Percentiles rank a stretch among this genome's conserved stretches.
phyloP scores from a whole-genome alignment of 2,797 vertebrate genomes.

The Cottoperca gobio region DNA sequence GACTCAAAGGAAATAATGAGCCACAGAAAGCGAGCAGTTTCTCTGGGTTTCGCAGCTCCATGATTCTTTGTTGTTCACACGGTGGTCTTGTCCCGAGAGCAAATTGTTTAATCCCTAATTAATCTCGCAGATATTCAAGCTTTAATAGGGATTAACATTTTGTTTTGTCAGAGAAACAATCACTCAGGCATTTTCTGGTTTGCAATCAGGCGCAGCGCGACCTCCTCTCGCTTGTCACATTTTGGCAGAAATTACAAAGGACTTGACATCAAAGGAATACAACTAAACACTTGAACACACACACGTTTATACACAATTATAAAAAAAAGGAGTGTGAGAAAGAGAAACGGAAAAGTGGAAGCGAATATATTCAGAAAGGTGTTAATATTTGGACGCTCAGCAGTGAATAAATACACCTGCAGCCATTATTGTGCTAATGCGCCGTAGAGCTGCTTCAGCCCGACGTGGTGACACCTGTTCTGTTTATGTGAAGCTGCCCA shows the following conservation, averaged over 20 bases:
- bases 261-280: constrained; percentile 76
- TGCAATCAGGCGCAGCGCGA: constrained; percentile 60
- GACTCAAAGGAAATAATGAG: constrained; percentile 58
- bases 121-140: constrained; percentile 72
- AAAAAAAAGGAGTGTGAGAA: constrained; percentile 14
- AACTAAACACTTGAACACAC: constrained; percentile 36
- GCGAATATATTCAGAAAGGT: constrained; percentile 60
- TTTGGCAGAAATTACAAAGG: constrained; percentile 79
- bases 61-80: constrained; percentile 62
- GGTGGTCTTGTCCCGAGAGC: constrained; percentile 52
- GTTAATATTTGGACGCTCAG: constrained; percentile 64
- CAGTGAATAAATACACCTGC: constrained; percentile 77
- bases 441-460: constrained; percentile 28
- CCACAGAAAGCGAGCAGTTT: constrained; percentile 36
- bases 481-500: constrained; percentile 11
- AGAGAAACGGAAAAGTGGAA: constrained; percentile 34
- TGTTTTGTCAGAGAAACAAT: constrained; percentile 79
- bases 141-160: constrained; percentile 75
- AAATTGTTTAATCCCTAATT: constrained; percentile 77
- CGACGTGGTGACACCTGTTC: constrained; percentile 64
- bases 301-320: constrained; percentile 27
- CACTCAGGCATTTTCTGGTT: constrained; percentile 51
- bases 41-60: constrained; percentile 48
- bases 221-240: constrained; percentile 57
- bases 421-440: constrained; percentile 75